phyloP scores from a whole-genome alignment of 2,888 invertebrate genomes.

The Phoenoteleia sp. region DNA sequence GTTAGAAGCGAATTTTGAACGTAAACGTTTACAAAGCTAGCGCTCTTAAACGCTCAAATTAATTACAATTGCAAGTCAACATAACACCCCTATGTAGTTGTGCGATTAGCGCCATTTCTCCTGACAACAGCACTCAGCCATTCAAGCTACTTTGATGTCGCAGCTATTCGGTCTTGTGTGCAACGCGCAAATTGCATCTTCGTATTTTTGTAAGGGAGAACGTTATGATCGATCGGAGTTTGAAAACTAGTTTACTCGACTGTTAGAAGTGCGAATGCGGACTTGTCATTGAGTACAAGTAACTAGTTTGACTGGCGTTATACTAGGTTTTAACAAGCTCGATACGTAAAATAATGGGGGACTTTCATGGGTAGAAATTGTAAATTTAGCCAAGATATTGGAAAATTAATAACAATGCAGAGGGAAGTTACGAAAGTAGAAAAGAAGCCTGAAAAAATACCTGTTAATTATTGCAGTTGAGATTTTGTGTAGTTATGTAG shows the following conservation, averaged over 20 bases:
- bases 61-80: constrained; percentile 51
- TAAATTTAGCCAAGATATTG: no score
- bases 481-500: no score
- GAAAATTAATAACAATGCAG: no score
- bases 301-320: constrained; percentile 2
- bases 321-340: neutral
- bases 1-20: constrained; percentile 37
- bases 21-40: constrained; percentile 29
- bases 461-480: no score
- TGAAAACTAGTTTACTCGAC: constrained; percentile 38
- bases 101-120: constrained; percentile 25
- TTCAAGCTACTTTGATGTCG: constrained; percentile 53
- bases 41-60: constrained; percentile 41
- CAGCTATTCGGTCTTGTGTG: neutral
- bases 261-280: neutral
- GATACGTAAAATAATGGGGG: neutral
- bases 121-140: constrained; percentile 24
- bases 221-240: constrained; percentile 40
- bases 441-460: no score
- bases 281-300: constrained; percentile 17
- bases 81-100: constrained; percentile 44
- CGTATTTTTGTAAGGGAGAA: constrained; percentile 20
- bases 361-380: no score
- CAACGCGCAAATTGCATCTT: constrained; percentile 35
- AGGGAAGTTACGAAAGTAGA: no score